These are phyloP conservation scores for Spinibarbus caldwelli DNA, from an alignment of 2,797 vertebrate genomes.

Conservation along the genomic window DNA sequence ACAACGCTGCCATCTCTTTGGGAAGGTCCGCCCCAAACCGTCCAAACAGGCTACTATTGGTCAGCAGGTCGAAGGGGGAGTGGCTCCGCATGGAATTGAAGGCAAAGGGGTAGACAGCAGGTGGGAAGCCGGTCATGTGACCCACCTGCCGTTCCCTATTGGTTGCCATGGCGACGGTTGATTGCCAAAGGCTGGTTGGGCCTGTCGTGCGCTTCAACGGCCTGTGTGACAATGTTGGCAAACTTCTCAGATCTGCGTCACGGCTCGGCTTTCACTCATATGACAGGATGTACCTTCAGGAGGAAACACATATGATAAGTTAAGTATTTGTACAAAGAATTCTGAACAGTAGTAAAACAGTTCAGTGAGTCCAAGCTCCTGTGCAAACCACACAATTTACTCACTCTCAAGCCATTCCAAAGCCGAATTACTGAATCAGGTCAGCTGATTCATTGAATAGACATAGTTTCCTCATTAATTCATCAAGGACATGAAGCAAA, in stretches of 20 bases:
- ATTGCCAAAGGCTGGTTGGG: constrained; percentile 16
- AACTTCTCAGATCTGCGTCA: constrained; percentile 18
- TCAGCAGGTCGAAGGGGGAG: constrained; percentile 90
- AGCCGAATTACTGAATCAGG: neutral
- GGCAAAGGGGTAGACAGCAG: constrained; percentile 82
- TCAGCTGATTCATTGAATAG: neutral
- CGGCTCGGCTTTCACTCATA: constrained; percentile 6
- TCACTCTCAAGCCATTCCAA: neutral
- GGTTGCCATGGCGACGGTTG: constrained; percentile 80
- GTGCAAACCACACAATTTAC: neutral
- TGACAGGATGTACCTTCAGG: neutral
- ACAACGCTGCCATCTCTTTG: constrained; percentile 93
- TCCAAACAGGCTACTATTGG: constrained; percentile 85
- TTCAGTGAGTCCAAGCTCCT: constrained; percentile 1
- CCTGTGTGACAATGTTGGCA: constrained; percentile 15
- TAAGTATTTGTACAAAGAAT: constrained; percentile 1
- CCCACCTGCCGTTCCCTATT: constrained; percentile 89
- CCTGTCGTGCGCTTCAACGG: constrained; percentile 24
- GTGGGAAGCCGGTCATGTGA: constrained; percentile 84
- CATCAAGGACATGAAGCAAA: neutral
- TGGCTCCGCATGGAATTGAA: constrained; percentile 89
- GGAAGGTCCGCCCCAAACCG: constrained; percentile 89
- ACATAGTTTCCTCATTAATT: neutral
- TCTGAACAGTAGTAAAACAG: neutral
- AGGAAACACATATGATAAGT: constrained; percentile 8